phyloP scores from a whole-genome alignment of 2,113 vertebrate genomes.

The Burhinus oedicnemus region DNA sequence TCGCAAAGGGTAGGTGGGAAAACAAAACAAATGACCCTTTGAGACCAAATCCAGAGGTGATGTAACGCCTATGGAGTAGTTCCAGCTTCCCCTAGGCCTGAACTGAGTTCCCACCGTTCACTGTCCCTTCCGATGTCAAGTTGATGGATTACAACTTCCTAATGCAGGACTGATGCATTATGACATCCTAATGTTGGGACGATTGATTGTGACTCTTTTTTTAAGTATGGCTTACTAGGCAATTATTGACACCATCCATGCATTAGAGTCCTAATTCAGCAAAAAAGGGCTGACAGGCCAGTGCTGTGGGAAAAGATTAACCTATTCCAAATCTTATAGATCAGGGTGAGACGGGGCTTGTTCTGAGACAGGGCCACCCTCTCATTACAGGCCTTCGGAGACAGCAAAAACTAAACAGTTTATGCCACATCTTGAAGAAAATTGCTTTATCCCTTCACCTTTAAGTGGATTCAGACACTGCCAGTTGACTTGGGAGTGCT shows the following conservation, averaged over 20 bases:
- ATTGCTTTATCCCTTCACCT: slow-evolving; percentile 77
- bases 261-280: slow-evolving; percentile 52
- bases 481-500: slow-evolving; percentile 70
- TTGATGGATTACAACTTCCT: slow-evolving; percentile 62
- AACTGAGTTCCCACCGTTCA: slow-evolving; percentile 15
- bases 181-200: slow-evolving; percentile 66
- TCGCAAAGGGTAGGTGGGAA: neutral
- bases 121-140: slow-evolving; percentile 38
- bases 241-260: slow-evolving; percentile 45
- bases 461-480: slow-evolving; percentile 77
- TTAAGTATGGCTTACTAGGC: slow-evolving; percentile 66
- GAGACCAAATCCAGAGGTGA: neutral
- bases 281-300: slow-evolving; percentile 26
- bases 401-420: slow-evolving; percentile 73
- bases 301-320: slow-evolving; percentile 39
- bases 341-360: slow-evolving; percentile 22
- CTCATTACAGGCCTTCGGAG: slow-evolving; percentile 70
- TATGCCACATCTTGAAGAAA: slow-evolving; percentile 72
- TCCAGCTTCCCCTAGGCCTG: neutral
- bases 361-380: slow-evolving; percentile 46
- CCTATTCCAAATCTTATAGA: slow-evolving; percentile 58
- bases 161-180: slow-evolving; percentile 58
- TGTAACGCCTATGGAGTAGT: neutral
- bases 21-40: neutral
- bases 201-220: slow-evolving; percentile 68